A percentile compares a stretch with the other conserved stretches of the same genome.
These are phyloP conservation scores for Meloe dianella DNA, from an alignment of 2,888 invertebrate genomes.

Conservation along the genomic window DNA sequence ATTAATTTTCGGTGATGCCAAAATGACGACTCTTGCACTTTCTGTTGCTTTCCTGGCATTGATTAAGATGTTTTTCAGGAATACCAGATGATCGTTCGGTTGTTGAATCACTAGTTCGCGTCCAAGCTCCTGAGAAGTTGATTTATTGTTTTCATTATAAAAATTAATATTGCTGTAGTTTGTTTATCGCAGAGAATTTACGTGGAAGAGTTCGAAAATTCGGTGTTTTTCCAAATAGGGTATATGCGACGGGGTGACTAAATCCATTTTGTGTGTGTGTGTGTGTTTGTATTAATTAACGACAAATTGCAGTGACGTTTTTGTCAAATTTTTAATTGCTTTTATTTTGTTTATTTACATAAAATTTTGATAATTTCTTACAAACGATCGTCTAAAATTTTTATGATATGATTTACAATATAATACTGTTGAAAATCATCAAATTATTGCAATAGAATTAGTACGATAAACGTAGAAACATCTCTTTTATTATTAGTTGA, in stretches of 20 bases:
- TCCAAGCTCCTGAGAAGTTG: slow-evolving; percentile 63
- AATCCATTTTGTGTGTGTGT: slow-evolving; percentile 44
- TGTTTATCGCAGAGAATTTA: slow-evolving; percentile 48
- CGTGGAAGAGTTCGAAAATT: slow-evolving; percentile 70
- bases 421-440: slow-evolving; percentile 6
- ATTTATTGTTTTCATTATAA: neutral
- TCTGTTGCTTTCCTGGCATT: slow-evolving; percentile 61
- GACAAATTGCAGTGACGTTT: neutral
- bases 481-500: neutral
- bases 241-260: slow-evolving; percentile 61
- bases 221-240: slow-evolving; percentile 71
- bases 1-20: slow-evolving; percentile 63
- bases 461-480: neutral
- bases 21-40: slow-evolving; percentile 63
- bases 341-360: slow-evolving; percentile 8
- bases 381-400: slow-evolving; percentile 7
- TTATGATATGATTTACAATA: slow-evolving; percentile 8
- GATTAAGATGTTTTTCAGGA: slow-evolving; percentile 65
- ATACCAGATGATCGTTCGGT: slow-evolving; percentile 69
- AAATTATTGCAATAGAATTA: slow-evolving; percentile 10
- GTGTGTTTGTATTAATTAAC: neutral
- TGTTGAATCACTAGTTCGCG: slow-evolving; percentile 65
- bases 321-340: neutral
- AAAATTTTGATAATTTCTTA: slow-evolving; percentile 2
- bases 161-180: neutral